phyloP scores from a whole-genome alignment of 1,140 invertebrate genomes.

The Mya arenaria region DNA sequence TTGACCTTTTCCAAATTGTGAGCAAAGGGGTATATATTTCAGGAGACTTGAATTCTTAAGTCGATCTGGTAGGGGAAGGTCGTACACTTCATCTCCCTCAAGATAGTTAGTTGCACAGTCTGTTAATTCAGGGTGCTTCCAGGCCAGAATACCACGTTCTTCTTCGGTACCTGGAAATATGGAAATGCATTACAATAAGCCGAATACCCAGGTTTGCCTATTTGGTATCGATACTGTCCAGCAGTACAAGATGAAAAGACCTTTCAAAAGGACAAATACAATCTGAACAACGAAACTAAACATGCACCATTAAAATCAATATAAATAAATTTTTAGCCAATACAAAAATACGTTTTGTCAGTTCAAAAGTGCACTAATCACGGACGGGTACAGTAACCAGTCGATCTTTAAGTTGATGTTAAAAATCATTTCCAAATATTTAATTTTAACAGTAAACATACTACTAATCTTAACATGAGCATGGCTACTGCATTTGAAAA shows the following conservation, averaged over 20 bases:
- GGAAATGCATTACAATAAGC: neutral
- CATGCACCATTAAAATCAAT: neutral
- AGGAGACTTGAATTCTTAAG: neutral
- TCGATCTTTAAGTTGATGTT: no score
- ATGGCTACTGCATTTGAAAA: no score
- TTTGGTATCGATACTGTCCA: neutral
- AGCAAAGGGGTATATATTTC: constrained; percentile 12
- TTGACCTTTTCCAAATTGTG: no score
- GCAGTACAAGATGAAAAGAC: neutral
- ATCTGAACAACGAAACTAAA: neutral
- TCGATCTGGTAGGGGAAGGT: constrained; percentile 16
- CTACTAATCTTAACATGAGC: no score
- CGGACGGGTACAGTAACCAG: no score
- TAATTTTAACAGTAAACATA: no score
- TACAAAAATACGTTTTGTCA: neutral
- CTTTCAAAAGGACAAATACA: neutral
- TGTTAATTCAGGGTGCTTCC: neutral
- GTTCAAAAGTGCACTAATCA: no score
- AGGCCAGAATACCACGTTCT: constrained; percentile 57
- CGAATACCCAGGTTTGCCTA: neutral
- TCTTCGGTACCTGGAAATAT: constrained; percentile 67
- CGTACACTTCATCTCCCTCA: constrained; percentile 38
- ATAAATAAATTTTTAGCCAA: neutral
- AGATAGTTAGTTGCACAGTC: neutral
- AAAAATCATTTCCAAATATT: no score